Evolutionary conservation across 2,888 invertebrate species (phyloP).

Genomic region (Phengaris alcon): DNA sequence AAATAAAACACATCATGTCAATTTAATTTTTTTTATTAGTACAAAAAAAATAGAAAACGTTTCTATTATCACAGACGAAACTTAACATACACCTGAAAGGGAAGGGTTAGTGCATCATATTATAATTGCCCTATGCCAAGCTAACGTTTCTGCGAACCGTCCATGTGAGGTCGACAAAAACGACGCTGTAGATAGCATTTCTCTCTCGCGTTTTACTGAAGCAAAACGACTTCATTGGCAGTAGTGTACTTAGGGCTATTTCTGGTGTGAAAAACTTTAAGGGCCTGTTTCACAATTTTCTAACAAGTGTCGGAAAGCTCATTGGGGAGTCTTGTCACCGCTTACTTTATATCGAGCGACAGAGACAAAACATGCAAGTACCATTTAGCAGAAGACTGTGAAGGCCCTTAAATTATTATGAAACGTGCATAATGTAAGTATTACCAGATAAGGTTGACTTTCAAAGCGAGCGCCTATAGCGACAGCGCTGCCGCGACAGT

Average conservation of each 20-base stretch:
- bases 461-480: too few species aligned
- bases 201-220: background rate
- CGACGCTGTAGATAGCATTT: background rate
- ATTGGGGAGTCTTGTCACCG: too few species aligned
- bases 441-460: background rate
- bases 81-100: conserved; percentile 49
- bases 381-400: too few species aligned
- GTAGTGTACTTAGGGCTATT: background rate
- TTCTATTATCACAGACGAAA: conserved; percentile 70
- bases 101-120: conserved; percentile 33
- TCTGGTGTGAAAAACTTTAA: background rate
- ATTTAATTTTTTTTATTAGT: conserved; percentile 49
- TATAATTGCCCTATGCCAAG: background rate
- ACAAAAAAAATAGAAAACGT: conserved; percentile 51
- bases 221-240: background rate
- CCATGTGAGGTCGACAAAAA: background rate
- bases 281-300: too few species aligned
- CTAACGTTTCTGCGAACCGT: background rate
- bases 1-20: conserved; percentile 52
- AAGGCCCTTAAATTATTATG: background rate
- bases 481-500: too few species aligned
- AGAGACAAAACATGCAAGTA: too few species aligned
- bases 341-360: too few species aligned
- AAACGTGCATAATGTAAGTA: background rate
- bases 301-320: too few species aligned